phyloP scores from a whole-genome alignment of 2,113 vertebrate species.

The Pionites leucogaster region DNA sequence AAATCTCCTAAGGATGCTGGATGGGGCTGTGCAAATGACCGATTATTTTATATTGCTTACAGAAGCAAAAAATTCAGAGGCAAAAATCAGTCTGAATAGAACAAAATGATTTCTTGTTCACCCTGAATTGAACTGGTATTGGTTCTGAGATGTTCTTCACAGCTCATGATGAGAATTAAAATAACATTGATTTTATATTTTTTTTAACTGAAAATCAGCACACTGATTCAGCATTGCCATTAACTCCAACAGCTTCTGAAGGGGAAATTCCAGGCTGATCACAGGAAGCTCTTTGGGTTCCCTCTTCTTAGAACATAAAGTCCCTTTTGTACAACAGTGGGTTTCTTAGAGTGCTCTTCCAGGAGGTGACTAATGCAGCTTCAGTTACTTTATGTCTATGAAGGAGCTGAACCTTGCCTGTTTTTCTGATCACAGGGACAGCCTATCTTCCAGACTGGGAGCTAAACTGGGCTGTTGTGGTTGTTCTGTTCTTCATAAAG shows the following conservation, averaged over 20 bases:
- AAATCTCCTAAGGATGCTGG: slow-evolving; percentile 26
- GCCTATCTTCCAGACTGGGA: not conserved
- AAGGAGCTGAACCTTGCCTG: not conserved
- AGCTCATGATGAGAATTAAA: not conserved
- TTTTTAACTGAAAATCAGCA: not conserved
- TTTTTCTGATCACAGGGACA: not conserved
- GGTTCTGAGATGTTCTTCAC: not conserved
- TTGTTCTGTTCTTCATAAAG: not conserved
- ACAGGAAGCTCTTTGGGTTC: not conserved
- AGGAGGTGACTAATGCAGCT: not conserved
- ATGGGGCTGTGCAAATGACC: slow-evolving; percentile 31
- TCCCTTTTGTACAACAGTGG: not conserved
- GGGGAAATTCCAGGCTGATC: not conserved
- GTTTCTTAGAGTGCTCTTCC: not conserved
- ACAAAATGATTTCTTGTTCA: slow-evolving; percentile 4
- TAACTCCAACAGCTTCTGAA: not conserved
- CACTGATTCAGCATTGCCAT: not conserved
- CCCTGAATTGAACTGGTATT: not conserved
- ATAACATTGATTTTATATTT: not conserved
- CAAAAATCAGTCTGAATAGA: not conserved
- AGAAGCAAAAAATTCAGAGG: not conserved
- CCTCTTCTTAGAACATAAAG: not conserved
- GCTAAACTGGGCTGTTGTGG: not conserved
- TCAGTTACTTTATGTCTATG: not conserved
- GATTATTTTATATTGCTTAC: slow-evolving; percentile 47